Evolutionary conservation across 2,113 vertebrate species (phyloP).

Genomic region (Phylloscopus whistleri): DNA sequence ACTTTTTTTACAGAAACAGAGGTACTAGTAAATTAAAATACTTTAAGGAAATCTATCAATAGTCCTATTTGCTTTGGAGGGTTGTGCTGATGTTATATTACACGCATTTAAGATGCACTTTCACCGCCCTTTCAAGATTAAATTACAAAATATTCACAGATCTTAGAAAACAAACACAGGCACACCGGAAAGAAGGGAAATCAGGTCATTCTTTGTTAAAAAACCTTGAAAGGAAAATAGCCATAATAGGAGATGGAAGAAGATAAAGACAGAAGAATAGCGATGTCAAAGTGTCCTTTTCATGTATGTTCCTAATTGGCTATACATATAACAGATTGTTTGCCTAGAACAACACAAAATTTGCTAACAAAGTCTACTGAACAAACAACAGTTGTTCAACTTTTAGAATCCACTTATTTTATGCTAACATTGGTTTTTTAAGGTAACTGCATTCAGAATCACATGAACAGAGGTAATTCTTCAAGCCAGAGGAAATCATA

Average conservation of each 20-base stretch:
- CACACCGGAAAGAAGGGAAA: neutral
- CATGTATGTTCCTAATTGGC: neutral
- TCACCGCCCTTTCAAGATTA: neutral
- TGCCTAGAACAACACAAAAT: neutral
- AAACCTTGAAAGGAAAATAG: neutral
- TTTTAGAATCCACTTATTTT: neutral
- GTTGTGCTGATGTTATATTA: neutral
- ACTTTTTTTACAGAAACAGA: neutral
- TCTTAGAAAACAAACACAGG: neutral
- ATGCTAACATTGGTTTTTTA: neutral
- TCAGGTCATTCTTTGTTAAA: neutral
- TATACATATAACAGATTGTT: neutral
- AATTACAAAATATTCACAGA: neutral
- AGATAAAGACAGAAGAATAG: neutral
- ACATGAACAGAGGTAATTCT: neutral
- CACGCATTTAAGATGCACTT: neutral
- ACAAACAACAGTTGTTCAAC: neutral
- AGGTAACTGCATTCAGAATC: neutral
- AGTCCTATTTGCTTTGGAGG: neutral
- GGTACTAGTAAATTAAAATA: neutral
- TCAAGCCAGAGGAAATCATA: neutral
- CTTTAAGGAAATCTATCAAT: neutral
- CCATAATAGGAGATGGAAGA: neutral
- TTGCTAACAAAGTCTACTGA: neutral
- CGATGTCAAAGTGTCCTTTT: neutral